Evolutionary conservation across 2,113 vertebrate species (phyloP).

Genomic region (Leucopternis melanops): DNA sequence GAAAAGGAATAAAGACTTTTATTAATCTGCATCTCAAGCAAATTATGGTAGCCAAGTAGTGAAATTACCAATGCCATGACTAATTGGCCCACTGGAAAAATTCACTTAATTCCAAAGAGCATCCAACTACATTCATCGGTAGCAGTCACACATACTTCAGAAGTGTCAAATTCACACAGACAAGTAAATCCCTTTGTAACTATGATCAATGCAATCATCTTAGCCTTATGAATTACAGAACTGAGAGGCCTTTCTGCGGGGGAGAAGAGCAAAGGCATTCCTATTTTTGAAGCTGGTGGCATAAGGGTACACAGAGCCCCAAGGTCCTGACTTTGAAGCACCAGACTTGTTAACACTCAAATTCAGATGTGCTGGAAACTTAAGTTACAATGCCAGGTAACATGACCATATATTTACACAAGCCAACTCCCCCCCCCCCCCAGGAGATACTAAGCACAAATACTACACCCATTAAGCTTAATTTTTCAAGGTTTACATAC

Average conservation of each 20-base stretch:
- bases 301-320: not conserved
- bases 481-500: not conserved
- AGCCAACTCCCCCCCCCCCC: not conserved
- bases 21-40: not conserved
- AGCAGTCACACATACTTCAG: not conserved
- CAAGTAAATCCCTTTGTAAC: not conserved
- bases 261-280: not conserved
- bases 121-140: not conserved
- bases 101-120: not conserved
- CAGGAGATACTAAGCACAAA: not conserved
- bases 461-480: not conserved
- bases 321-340: not conserved
- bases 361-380: not conserved
- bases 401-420: not conserved
- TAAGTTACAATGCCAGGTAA: not conserved
- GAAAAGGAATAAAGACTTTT: not conserved
- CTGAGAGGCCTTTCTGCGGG: not conserved
- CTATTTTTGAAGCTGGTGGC: not conserved
- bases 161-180: not conserved
- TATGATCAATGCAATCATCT: not conserved
- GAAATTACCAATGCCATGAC: not conserved
- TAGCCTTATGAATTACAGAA: not conserved
- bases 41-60: not conserved
- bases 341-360: not conserved
- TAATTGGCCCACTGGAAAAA: not conserved